Conservation (phyloP, 2,797 vertebrate species). For the Pangasius mekongensis region DNA sequence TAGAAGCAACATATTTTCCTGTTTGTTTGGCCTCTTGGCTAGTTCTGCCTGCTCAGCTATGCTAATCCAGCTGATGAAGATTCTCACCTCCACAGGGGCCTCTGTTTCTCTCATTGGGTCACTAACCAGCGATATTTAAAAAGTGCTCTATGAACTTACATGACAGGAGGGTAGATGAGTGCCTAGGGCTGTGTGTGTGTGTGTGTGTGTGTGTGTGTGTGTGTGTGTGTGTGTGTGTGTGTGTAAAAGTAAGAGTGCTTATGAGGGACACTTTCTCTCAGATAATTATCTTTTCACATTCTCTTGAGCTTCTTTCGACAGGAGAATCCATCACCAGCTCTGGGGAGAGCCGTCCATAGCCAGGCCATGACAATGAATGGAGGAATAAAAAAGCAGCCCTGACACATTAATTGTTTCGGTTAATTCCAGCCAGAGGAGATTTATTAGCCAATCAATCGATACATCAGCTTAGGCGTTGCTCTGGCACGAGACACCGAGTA, state of each 20-base stretch:
- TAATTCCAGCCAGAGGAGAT: constrained; percentile 80
- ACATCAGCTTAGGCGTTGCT: constrained; percentile 64
- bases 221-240: constrained; percentile 3
- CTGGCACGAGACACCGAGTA: constrained; percentile 58
- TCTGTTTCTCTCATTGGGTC: constrained; percentile 11
- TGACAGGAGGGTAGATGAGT: constrained; percentile 5
- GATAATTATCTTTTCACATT: constrained; percentile 59
- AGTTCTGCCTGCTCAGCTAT: constrained; percentile 64
- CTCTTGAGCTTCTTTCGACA: constrained; percentile 60
- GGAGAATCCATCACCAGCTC: constrained; percentile 71
- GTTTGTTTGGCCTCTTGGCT: constrained; percentile 64
- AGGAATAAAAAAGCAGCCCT: constrained; percentile 67
- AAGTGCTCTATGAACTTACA: constrained; percentile 11
- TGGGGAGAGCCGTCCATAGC: constrained; percentile 58
- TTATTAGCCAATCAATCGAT: constrained; percentile 77
- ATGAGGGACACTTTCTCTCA: constrained; percentile 39
- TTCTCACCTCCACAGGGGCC: not conserved
- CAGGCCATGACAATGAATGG: constrained; percentile 55
- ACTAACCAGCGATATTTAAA: constrained; percentile 36
- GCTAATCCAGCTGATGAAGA: constrained; percentile 46
- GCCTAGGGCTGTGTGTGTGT: constrained; percentile 48
- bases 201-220: not conserved
- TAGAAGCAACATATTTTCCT: constrained; percentile 58
- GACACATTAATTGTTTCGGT: constrained; percentile 86
- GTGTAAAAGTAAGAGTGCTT: constrained; percentile 26